phyloP scores from a whole-genome alignment of 2,888 invertebrate genomes.

The Spilosoma lubricipeda region DNA sequence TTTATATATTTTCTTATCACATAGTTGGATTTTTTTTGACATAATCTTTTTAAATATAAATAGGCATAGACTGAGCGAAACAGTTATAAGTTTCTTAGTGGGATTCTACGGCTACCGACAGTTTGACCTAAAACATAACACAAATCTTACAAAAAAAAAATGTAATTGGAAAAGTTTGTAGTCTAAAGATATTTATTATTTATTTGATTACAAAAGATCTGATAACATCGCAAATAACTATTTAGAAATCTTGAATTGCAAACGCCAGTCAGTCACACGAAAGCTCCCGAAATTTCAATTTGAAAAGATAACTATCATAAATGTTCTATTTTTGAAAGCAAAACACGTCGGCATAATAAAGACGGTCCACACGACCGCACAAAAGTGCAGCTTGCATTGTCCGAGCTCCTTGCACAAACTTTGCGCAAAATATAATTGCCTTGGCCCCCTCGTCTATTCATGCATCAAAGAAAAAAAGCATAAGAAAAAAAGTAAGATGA shows the following conservation, averaged over 20 bases:
- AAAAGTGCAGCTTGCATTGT: constrained; percentile 77
- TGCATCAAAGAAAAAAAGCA: constrained; percentile 59
- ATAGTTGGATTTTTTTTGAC: neutral
- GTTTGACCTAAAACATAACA: neutral
- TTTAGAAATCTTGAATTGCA: constrained; percentile 5
- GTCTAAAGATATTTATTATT: neutral
- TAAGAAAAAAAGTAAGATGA: constrained; percentile 69
- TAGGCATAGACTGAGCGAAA: neutral
- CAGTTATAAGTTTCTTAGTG: neutral
- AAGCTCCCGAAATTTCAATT: constrained; percentile 41
- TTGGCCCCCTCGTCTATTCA: constrained; percentile 74
- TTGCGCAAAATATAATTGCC: constrained; percentile 82
- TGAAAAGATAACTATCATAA: constrained; percentile 60
- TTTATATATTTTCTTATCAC: neutral
- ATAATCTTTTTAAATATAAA: neutral
- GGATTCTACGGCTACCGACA: neutral
- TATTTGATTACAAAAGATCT: neutral
- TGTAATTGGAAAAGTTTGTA: neutral
- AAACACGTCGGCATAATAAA: constrained; percentile 69
- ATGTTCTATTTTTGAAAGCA: constrained; percentile 67
- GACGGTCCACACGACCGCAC: constrained; percentile 73
- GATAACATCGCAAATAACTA: neutral
- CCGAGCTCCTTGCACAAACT: constrained; percentile 65
- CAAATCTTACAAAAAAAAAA: neutral
- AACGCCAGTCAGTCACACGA: constrained; percentile 22